Evolutionary conservation across 1,140 invertebrate genomes (phyloP), one percentile per base, ranked within the genome.

Genomic region (Battus philenor): DNA sequence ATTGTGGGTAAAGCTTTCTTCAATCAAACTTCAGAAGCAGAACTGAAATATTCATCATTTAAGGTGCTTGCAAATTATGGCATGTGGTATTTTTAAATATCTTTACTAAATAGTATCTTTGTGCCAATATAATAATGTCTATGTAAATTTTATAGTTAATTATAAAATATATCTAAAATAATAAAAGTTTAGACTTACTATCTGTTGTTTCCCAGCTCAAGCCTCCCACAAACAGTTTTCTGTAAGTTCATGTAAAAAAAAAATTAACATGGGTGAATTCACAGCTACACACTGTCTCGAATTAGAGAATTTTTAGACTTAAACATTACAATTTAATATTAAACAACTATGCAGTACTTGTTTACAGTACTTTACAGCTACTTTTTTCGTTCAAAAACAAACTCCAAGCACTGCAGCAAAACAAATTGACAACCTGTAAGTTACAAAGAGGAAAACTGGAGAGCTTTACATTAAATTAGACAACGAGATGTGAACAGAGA

Each of bases 221-320:
- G 49, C 96, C 97, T 74, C 97, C 97, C 87, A 98, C 95, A 92
- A 98, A 98, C 59, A 98, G 91, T 92, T 98, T 98, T 89, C 97
- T 98, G 92, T 67, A 92, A 94, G 87, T 70, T 73, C 41, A 86
- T 80, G 80, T 84, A 87, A 78, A 79, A 47, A 33, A n/a, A 55
- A 50, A 47, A 59, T 79, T 63, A 77, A 55, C 51, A 73, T 58
- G 30, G 49, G 45, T 58, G 22, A 62, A 54, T 60, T 53, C 36
- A 59, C 33, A 39, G 52, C 49, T 34, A 45, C 34, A 47, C 43
- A 50, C 48, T 66, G 66, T 74, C 72, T 72, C 67, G 56, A 73
- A 65, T 70, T 54, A 68, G 68, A 71, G 38, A 81, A 74, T 73
- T 12, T 26, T 43, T 53, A 79, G 70, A 80, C 81, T 81, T 85